Base-by-base conservation (phyloP, 2,797 vertebrate genomes). In the Silurus aristotelis region DNA sequence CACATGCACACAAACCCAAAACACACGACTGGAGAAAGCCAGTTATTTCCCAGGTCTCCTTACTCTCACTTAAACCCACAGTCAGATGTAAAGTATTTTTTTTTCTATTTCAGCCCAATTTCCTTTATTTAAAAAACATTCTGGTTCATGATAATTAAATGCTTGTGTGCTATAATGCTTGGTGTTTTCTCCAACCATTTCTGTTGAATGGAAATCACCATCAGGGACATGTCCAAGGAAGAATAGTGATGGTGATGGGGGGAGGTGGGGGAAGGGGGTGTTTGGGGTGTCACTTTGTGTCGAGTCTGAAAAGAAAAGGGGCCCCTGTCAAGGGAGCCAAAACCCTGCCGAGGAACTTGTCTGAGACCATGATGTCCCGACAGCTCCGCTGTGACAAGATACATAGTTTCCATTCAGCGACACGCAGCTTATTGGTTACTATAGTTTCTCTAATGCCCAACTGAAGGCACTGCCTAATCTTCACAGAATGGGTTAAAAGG, bases 371-470 rank as follows among this genome's bases (percentile, higher is more conserved):
- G 96, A 98, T 97, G 95, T 92, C 92, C 94, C 91, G 92, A 93
- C 94, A 95, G 96, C 96, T 96, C 96, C 95, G 95, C 96, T 97
- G 96, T 96, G 97, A 99, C 97, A 98, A 98, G 97, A 98, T 98
- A 99, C 97, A 99, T 99, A 99, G 97, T 96, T 99, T 98, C 97
- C 97, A 97, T 99, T 99, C 96, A 99, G 94, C 91, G 87, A 95
- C 95, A 94, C 96, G 96, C 96, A 98, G 97, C 98, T 99, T 99
- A 99, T 96, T 94, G 96, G 98, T 99, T 99, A 99, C 98, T 98
- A 99, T 99, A 99, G 98, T 99, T 98, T 98, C 97, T 95, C 97
- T 99, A 99, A 98, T 97, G 96, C 97, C 95, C 96, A 97, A 96
- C 97, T 96, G 96, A 96, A 97, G 96, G 96, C 95, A 89, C 94